A percentile compares a stretch with the other conserved stretches of the same genome.
phyloP scores from a whole-genome alignment of 2,113 vertebrate species.

The Dicentrarchus labrax region DNA sequence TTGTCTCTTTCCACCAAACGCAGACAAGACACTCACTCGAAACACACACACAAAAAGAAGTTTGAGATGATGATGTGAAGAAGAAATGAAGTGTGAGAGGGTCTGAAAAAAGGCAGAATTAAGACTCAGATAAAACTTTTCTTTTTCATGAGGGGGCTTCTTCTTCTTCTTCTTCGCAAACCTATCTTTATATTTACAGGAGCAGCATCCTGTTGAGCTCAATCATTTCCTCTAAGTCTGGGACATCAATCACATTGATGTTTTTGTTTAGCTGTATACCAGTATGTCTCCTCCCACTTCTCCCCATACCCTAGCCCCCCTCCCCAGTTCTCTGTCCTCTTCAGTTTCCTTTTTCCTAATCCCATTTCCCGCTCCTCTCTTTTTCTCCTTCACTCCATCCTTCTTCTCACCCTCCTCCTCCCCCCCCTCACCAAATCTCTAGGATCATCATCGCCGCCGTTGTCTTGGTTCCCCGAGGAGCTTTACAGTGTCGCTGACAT shows the following conservation, averaged over 20 bases:
- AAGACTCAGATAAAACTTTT: constrained; percentile 42
- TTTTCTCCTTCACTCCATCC: constrained; percentile 6
- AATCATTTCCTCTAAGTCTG: constrained; percentile 44
- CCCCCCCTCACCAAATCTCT: neutral
- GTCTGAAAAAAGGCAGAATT: constrained; percentile 31
- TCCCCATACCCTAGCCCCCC: constrained; percentile 14
- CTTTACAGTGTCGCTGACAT: constrained; percentile 62
- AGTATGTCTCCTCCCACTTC: constrained; percentile 72
- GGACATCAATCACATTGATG: constrained; percentile 66
- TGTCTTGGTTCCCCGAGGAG: constrained; percentile 30
- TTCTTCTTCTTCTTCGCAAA: neutral
- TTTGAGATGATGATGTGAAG: constrained; percentile 42
- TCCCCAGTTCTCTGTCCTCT: constrained; percentile 50
- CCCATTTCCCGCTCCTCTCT: constrained; percentile 60
- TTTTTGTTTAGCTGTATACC: constrained; percentile 74
- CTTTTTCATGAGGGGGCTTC: neutral
- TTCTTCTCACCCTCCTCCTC: neutral
- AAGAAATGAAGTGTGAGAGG: constrained; percentile 9
- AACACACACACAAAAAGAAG: constrained; percentile 13
- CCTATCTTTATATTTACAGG: constrained; percentile 51
- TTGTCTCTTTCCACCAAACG: constrained; percentile 4
- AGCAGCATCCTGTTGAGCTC: constrained; percentile 37
- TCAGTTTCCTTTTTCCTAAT: constrained; percentile 72
- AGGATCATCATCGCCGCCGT: constrained; percentile 6
- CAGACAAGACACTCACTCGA: too few species aligned